A percentile compares a stretch with the other conserved stretches of the same genome.
Evolutionary conservation across 30 jellyfish, hydroid and myxozoan genomes (phyloP).

Genomic region (Aurelia sp.): DNA sequence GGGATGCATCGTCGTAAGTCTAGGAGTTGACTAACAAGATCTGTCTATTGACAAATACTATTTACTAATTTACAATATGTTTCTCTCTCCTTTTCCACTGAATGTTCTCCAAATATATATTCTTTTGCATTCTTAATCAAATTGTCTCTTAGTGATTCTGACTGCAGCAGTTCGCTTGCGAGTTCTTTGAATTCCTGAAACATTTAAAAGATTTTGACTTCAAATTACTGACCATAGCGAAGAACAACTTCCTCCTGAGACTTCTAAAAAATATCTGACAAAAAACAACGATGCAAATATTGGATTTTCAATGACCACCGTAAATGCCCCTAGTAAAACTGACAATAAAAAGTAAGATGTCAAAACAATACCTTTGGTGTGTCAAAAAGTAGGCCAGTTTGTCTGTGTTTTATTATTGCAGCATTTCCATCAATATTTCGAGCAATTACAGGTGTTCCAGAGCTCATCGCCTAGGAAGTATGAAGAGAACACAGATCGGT

Average conservation of each 20-base stretch:
- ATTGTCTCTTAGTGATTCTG: background rate
- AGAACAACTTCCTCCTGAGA: no score
- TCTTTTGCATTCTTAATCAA: constrained; percentile 54
- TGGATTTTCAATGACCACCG: no score
- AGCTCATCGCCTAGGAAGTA: constrained; percentile 64
- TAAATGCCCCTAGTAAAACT: no score
- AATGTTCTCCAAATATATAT: constrained; percentile 16
- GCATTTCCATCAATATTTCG: constrained; percentile 77
- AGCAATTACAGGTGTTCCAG: constrained; percentile 76
- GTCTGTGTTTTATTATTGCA: constrained; percentile 46
- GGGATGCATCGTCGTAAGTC: no score
- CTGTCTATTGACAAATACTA: no score
- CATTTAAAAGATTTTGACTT: no score
- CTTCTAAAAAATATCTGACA: no score
- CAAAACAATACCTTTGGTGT: constrained; percentile 58
- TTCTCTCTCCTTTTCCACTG: constrained; percentile 36
- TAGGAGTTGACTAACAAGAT: no score
- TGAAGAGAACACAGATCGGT: no score
- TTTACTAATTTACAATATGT: constrained; percentile 22
- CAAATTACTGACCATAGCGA: no score
- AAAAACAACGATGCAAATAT: no score
- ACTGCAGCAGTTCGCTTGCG: constrained; percentile 38
- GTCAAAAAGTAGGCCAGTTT: constrained; percentile 67
- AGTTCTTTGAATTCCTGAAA: constrained; percentile 57
- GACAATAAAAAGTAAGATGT: background rate